Evolutionary conservation across 2,888 invertebrate genomes (phyloP).

Genomic region (Ptychoptera contaminata): DNA sequence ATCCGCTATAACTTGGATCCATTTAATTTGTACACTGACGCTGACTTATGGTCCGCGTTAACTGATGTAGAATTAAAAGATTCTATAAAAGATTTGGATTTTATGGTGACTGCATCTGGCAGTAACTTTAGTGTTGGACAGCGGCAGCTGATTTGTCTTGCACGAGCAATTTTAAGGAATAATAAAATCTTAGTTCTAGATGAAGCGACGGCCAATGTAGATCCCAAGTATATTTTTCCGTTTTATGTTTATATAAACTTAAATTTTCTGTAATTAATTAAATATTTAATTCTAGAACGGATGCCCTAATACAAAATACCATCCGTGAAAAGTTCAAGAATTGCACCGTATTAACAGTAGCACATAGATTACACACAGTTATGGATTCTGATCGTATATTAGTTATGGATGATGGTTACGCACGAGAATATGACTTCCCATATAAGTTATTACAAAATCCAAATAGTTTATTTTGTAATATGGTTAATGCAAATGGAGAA

Average conservation of each 20-base stretch:
- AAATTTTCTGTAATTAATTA: background rate
- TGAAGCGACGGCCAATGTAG: constrained; percentile 56
- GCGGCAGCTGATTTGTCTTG: constrained; percentile 42
- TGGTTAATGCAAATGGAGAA: constrained; percentile 55
- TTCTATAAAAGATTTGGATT: constrained; percentile 34
- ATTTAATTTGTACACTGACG: constrained; percentile 27
- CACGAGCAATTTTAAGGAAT: constrained; percentile 44
- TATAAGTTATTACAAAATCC: constrained; percentile 29
- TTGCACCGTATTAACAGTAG: constrained; percentile 82
- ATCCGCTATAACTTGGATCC: constrained; percentile 49
- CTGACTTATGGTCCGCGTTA: constrained; percentile 24
- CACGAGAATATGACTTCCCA: constrained; percentile 39
- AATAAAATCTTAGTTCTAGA: constrained; percentile 48
- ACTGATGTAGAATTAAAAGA: constrained; percentile 37
- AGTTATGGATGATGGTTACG: constrained; percentile 68
- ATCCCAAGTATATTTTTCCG: constrained; percentile 24
- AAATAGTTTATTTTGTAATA: constrained; percentile 44
- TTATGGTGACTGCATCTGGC: constrained; percentile 38
- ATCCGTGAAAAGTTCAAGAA: constrained; percentile 62
- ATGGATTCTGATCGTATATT: constrained; percentile 84
- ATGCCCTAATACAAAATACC: constrained; percentile 68
- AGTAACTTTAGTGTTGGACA: constrained; percentile 36
- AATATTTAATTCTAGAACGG: constrained; percentile 45
- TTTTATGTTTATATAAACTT: too few relatives aligned
- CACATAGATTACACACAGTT: constrained; percentile 80